Evolutionary conservation across 2,113 vertebrate species (phyloP).

Genomic region (Lamprologus callipterus): DNA sequence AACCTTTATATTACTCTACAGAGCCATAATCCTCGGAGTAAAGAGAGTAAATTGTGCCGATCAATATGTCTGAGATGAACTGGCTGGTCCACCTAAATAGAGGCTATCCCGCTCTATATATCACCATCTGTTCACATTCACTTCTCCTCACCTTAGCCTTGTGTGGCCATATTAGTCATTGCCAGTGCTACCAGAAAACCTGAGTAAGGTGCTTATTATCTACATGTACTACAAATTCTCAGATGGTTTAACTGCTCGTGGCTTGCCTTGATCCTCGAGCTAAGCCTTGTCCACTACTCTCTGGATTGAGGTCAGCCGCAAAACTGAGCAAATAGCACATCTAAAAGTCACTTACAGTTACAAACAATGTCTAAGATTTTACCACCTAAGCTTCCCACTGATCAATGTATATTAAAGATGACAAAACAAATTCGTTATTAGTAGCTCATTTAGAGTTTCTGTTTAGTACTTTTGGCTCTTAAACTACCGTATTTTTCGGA

Average conservation of each 20-base stretch:
- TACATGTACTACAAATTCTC: not conserved
- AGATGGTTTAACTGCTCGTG: not conserved
- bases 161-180: constrained; percentile 30
- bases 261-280: not conserved
- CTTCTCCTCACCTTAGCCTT: constrained; percentile 38
- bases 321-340: not conserved
- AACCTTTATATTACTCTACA: constrained; percentile 73
- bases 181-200: not conserved
- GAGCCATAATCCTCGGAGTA: constrained; percentile 62
- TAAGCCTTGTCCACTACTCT: not conserved
- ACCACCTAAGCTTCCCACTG: no score
- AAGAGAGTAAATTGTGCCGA: constrained; percentile 67
- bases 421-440: not conserved
- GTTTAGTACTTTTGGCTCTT: not conserved
- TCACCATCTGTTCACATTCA: constrained; percentile 49
- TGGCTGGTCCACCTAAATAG: constrained; percentile 43
- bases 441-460: not conserved
- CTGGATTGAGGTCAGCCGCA: not conserved
- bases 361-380: not conserved
- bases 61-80: constrained; percentile 64
- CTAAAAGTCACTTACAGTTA: not conserved
- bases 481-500: fast-evolving
- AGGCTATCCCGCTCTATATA: constrained; percentile 27
- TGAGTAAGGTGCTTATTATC: not conserved
- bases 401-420: not conserved